These are phyloP conservation scores for Peromyscus aztecus DNA, from an alignment of 2,797 vertebrate species.

Conservation along the genomic window DNA sequence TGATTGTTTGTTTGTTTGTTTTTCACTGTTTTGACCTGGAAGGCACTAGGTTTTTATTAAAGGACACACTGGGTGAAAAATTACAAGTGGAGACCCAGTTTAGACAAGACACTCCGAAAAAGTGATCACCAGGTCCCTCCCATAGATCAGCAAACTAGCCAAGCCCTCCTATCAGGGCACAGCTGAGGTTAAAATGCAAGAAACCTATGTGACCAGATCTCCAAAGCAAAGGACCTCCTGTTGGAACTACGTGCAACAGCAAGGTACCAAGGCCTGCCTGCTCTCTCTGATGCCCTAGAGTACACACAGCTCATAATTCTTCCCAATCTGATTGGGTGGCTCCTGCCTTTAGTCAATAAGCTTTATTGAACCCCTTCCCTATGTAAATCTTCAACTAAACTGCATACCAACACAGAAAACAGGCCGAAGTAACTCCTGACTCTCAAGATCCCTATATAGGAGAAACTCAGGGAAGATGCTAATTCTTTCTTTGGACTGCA, in stretches of 20 bases:
- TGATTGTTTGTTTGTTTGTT: not conserved
- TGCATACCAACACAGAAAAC: not conserved
- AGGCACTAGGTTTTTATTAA: constrained; percentile 63
- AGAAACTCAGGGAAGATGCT: not conserved
- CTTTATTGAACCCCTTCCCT: not conserved
- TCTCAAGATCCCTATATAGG: not conserved
- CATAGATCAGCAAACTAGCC: constrained; percentile 31
- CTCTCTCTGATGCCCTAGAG: not conserved
- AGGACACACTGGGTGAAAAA: constrained; percentile 60
- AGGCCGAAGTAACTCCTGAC: no score
- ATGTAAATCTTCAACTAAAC: not conserved
- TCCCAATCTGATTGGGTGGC: not conserved
- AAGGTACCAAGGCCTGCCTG: not conserved
- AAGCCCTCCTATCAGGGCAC: not conserved
- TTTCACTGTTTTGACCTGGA: constrained; percentile 49
- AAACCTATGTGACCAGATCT: not conserved
- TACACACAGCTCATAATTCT: not conserved
- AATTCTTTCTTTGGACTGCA: constrained; percentile 3
- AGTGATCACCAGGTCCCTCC: not conserved
- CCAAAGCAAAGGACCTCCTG: constrained; percentile 23
- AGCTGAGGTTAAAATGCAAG: constrained; percentile 3
- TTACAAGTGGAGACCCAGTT: constrained; percentile 23
- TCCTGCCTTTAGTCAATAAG: not conserved
- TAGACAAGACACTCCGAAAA: constrained; percentile 23
- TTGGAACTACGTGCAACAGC: not conserved